These are phyloP conservation scores for Perca flavescens DNA, from an alignment of 2,113 vertebrate species.

Conservation along the genomic window DNA sequence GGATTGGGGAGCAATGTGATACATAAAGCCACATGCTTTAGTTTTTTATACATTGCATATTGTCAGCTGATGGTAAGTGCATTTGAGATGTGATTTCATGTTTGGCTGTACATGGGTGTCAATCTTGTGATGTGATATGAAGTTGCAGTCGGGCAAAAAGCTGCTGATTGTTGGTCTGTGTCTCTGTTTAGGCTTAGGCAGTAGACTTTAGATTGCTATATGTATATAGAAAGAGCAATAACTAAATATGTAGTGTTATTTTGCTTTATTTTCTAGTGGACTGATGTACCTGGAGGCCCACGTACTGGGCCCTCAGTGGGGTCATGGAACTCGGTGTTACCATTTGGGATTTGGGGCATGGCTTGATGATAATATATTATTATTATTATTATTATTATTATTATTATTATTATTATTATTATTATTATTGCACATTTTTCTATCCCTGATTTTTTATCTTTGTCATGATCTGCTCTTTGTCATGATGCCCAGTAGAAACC, in stretches of 20 bases:
- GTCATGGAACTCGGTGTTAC: not conserved
- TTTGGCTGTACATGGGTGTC: conserved; percentile 5
- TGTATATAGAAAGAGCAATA: not conserved
- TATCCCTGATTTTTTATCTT: not conserved
- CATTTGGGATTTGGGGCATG: not conserved
- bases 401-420: not conserved
- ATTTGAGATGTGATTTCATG: not conserved
- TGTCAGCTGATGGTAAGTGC: not conserved
- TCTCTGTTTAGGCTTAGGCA: not conserved
- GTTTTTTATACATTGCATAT: not conserved
- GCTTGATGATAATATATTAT: not conserved
- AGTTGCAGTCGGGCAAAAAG: not conserved
- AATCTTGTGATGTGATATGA: conserved; percentile 7
- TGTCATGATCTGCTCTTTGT: not conserved
- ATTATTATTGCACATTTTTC: not conserved
- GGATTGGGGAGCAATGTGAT: not conserved
- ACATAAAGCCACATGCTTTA: not conserved
- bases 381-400: not conserved
- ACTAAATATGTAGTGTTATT: not conserved
- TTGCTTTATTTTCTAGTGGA: not conserved
- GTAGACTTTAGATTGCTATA: not conserved
- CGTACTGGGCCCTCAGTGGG: not conserved
- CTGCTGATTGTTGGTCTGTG: not conserved
- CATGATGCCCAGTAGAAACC: not conserved
- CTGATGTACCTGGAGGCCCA: not conserved